Base-by-base conservation (phyloP, 1,140 invertebrate species). In the Brevipalpus yothersi region DNA sequence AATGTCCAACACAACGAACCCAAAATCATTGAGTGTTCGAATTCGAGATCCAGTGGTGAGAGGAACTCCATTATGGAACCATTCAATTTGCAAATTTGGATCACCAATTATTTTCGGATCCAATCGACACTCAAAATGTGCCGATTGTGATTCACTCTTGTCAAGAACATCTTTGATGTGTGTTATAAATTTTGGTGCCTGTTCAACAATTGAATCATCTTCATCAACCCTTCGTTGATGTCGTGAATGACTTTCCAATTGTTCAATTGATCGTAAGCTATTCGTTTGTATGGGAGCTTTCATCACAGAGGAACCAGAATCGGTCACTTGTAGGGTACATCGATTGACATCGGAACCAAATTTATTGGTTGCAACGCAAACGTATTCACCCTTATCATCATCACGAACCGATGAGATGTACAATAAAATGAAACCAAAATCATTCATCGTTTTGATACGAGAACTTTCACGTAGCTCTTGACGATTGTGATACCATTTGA, bases 61-160 rank as follows among this genome's bases (percentile, higher is more conserved):
- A 2, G 89, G 87, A 66, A 79, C 77, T 58, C 89, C 90, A 73
- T 95, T 88, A 68, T 84, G 82, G 70, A 79, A 92, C 91, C 91
- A 95, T 73, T 94, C 89, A 23, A 95, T 86, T 61, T 82, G 80
- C 84, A 95, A 88, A 0, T 86, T 89, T 7, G 87, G 84, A 73
- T 96, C 91, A 69, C 90, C 92, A 0, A 91, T 85, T 31, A 31
- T 31, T 0, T 90, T 85, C 1, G 90, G 91, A 10, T 87, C 86
- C 8, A 98, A 72, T 4, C 88, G 91, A n/a, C 89, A 90, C 74
- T 98, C 91, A 67, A 98, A 78, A 73, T 95, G 92, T 61, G 88
- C 86, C 41, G 81, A 82, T 63, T 83, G 79, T 17, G 89, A 87
- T 73, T 93, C 90, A 42, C 79, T 75, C 7, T 87, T 75, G 41